These are phyloP conservation scores for Bellardia bayeri DNA, from an alignment of 2,888 invertebrate species.

Conservation along the genomic window DNA sequence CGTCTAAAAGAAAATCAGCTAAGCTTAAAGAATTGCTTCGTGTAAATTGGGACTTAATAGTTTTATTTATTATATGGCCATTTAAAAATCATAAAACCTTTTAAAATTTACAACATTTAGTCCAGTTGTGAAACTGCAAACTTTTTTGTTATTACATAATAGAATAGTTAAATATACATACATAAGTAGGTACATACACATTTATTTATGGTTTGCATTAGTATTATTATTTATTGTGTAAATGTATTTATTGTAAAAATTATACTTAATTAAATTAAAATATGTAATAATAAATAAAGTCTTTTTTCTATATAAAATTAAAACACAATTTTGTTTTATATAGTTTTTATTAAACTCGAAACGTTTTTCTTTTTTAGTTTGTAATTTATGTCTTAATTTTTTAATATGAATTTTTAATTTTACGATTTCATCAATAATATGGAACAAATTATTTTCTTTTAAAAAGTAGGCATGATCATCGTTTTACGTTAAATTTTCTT, in stretches of 20 bases:
- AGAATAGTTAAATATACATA: not conserved
- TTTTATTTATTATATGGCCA: no score
- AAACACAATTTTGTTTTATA: conserved; percentile 27
- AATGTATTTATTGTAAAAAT: conserved; percentile 4
- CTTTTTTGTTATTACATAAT: not conserved
- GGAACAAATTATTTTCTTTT: conserved; percentile 61
- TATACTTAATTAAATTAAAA: conserved; percentile 8
- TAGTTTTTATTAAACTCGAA: conserved; percentile 60
- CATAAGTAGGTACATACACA: no score
- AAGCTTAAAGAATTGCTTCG: no score
- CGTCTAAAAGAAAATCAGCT: no score
- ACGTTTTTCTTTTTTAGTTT: conserved; percentile 50
- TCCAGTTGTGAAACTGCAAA: no score
- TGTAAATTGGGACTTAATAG: no score
- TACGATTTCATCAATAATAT: conserved; percentile 64
- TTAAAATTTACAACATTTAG: no score
- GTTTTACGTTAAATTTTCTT: conserved; percentile 44
- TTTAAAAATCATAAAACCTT: no score
- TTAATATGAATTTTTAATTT: conserved; percentile 38
- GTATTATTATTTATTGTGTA: conserved; percentile 13
- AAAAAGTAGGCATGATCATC: conserved; percentile 58
- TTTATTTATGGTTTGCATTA: not conserved
- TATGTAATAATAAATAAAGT: not conserved
- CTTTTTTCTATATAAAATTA: conserved; percentile 25
- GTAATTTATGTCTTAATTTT: conserved; percentile 49